Conservation (phyloP, 2,888 invertebrate genomes). For the Allygus modestus region DNA sequence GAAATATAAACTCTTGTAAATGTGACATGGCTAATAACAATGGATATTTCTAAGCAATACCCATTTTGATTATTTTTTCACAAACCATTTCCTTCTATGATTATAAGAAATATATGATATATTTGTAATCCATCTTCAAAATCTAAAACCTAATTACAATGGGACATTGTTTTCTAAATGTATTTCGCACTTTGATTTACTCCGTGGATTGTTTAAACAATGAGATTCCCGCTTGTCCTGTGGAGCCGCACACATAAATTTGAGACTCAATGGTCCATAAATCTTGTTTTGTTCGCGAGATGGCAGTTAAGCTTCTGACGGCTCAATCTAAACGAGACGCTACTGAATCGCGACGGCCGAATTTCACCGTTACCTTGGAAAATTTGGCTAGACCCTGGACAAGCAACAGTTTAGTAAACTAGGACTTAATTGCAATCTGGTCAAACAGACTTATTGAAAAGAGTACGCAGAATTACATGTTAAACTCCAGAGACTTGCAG, state of each 20-base stretch:
- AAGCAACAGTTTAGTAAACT: too few relatives aligned
- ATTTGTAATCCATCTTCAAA: constrained; percentile 11
- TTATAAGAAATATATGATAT: too few relatives aligned
- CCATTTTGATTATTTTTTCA: too few relatives aligned
- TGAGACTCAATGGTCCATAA: constrained; percentile 46
- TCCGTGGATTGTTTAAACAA: constrained; percentile 6
- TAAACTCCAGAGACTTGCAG: too few relatives aligned
- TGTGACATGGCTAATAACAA: too few relatives aligned
- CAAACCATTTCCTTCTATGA: too few relatives aligned
- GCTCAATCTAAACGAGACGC: constrained; percentile 38
- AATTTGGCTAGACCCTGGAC: neutral
- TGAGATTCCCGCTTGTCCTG: constrained; percentile 11
- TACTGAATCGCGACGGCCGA: neutral
- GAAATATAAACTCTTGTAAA: too few relatives aligned
- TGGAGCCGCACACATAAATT: constrained; percentile 43
- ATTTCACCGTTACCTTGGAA: neutral
- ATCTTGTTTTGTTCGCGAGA: constrained; percentile 22
- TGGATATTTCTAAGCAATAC: too few relatives aligned
- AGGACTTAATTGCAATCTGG: too few relatives aligned
- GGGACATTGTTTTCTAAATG: constrained; percentile 44
- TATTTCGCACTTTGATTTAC: constrained; percentile 40
- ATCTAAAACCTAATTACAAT: neutral
- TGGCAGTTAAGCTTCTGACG: constrained; percentile 34
- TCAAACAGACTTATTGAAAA: too few relatives aligned
- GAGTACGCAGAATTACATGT: too few relatives aligned